Percentiles rank a stretch among this genome's conserved stretches.
phyloP scores from a whole-genome alignment of 2,113 vertebrate species.

The Ceratotherium simum region DNA sequence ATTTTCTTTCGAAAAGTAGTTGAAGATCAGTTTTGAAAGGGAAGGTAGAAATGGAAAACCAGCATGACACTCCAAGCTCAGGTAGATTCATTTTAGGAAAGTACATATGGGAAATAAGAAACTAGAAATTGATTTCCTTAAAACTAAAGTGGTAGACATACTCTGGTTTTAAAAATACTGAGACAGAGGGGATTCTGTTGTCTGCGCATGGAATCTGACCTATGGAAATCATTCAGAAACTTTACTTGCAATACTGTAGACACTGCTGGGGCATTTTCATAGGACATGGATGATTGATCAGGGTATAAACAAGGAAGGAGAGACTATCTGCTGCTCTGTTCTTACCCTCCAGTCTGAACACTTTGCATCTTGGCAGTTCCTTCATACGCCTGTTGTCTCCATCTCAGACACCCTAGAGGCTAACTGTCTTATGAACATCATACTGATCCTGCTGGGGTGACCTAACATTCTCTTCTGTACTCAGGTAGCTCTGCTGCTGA shows the following conservation, averaged over 20 bases:
- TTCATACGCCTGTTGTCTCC: neutral
- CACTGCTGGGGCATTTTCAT: neutral
- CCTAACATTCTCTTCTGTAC: neutral
- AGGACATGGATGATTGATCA: too few species aligned
- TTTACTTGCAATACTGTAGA: neutral
- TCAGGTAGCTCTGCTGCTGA: neutral
- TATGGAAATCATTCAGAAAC: neutral
- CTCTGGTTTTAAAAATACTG: neutral
- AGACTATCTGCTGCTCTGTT: neutral
- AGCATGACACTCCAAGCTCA: neutral
- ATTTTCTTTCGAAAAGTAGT: neutral
- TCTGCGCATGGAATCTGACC: neutral
- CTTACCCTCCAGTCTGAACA: neutral
- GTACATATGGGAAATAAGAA: neutral
- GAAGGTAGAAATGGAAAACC: neutral
- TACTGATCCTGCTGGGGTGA: neutral
- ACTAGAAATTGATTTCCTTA: neutral
- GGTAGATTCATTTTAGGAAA: neutral
- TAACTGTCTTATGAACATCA: neutral
- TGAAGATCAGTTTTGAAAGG: conserved; percentile 24
- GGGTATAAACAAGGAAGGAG: neutral
- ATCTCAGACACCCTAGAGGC: neutral
- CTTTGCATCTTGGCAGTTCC: neutral
- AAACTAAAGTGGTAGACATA: neutral
- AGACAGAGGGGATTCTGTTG: neutral